phyloP scores from a whole-genome alignment of 2,797 vertebrate species.

The Acipenser ruthenus region DNA sequence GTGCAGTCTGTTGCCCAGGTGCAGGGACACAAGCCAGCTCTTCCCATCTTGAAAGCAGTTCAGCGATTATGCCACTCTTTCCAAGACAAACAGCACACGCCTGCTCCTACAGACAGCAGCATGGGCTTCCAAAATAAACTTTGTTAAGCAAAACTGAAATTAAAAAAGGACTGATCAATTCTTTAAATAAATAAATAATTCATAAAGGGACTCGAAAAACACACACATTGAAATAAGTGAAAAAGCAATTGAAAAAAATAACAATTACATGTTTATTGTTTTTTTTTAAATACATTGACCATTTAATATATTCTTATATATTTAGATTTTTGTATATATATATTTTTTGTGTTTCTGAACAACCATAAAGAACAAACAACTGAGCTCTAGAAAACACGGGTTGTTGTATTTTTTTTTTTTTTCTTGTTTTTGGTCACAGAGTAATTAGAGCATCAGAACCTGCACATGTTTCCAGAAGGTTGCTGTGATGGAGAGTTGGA shows the following conservation, averaged over 20 bases:
- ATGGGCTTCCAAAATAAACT: slow-evolving; percentile 1
- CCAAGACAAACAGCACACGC: not conserved
- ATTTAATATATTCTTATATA: slow-evolving; percentile 55
- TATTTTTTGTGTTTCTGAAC: slow-evolving; percentile 47
- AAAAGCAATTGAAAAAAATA: slow-evolving; percentile 47
- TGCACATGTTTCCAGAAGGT: slow-evolving; percentile 40
- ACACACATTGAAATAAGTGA: slow-evolving; percentile 15
- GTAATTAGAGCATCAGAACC: slow-evolving; percentile 38
- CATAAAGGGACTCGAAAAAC: not conserved
- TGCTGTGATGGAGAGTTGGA: slow-evolving; percentile 23
- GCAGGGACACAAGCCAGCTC: no score
- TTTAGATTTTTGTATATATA: slow-evolving; percentile 45
- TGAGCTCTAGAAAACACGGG: slow-evolving; percentile 38
- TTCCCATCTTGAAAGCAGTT: no score
- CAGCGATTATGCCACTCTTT: no score
- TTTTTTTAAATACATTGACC: slow-evolving; percentile 61
- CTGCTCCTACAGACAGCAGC: no score
- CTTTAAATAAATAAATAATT: slow-evolving; percentile 2
- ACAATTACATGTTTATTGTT: slow-evolving; percentile 49
- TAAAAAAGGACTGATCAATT: no score
- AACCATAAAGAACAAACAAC: slow-evolving; percentile 48
- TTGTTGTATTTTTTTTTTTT: slow-evolving; percentile 19
- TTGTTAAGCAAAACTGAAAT: no score
- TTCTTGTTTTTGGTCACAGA: slow-evolving; percentile 32
- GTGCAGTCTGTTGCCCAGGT: no score